Conservation (phyloP, 1,140 invertebrate species). For the Hestina assimilis region DNA sequence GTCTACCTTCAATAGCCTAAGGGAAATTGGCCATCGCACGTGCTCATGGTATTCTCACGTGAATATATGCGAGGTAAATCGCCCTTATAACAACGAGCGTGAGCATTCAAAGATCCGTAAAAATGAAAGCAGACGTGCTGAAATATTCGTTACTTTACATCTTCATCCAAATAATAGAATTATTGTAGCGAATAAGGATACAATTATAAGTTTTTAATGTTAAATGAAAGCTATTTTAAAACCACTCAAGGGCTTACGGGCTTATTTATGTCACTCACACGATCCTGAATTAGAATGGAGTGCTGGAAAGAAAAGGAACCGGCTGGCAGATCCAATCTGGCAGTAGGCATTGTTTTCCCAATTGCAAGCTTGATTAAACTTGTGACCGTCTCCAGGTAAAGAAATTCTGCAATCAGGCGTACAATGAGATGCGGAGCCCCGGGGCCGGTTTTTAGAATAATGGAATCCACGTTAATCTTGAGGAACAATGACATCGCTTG, state of each 20-base stretch:
- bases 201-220: too few species aligned
- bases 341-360: slow-evolving; percentile 57
- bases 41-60: slow-evolving; percentile 24
- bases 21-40: slow-evolving; percentile 53
- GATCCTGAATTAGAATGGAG: slow-evolving; percentile 10
- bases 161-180: not conserved
- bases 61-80: not conserved
- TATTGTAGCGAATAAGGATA: too few species aligned
- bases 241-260: not conserved
- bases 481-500: slow-evolving; percentile 61
- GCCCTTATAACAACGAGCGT: not conserved
- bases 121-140: not conserved
- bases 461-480: slow-evolving; percentile 62
- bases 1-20: slow-evolving; percentile 23
- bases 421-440: slow-evolving; percentile 45
- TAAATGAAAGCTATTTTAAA: not conserved
- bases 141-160: not conserved
- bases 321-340: slow-evolving; percentile 44
- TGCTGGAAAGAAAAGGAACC: slow-evolving; percentile 29
- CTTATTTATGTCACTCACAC: slow-evolving; percentile 4
- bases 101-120: not conserved
- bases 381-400: slow-evolving; percentile 51
- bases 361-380: slow-evolving; percentile 67
- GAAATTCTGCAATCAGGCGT: slow-evolving; percentile 57
- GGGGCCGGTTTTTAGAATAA: slow-evolving; percentile 46